These are phyloP conservation scores for Cervus canadensis DNA, from an alignment of 2,113 vertebrate species.

Conservation along the genomic window DNA sequence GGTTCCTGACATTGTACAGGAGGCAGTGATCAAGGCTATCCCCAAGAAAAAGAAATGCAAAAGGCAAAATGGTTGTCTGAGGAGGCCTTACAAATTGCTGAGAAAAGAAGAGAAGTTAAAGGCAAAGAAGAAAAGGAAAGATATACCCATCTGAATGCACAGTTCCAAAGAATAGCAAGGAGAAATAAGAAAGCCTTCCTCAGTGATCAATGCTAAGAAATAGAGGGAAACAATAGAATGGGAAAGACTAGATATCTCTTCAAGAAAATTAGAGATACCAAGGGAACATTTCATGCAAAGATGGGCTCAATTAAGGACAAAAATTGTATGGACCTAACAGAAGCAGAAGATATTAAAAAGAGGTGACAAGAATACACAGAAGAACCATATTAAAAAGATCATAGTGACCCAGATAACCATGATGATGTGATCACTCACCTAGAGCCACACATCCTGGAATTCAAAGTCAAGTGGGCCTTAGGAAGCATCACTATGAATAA, in stretches of 20 bases:
- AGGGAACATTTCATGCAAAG: neutral
- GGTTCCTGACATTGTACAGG: neutral
- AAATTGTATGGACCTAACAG: neutral
- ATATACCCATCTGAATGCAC: neutral
- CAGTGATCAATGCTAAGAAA: neutral
- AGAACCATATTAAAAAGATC: neutral
- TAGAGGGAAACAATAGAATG: neutral
- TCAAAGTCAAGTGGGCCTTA: neutral
- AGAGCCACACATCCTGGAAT: neutral
- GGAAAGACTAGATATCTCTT: neutral
- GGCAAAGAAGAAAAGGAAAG: neutral
- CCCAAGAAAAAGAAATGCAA: neutral
- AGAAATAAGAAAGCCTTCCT: neutral
- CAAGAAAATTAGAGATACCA: neutral
- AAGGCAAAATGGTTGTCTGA: neutral
- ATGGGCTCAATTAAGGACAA: neutral
- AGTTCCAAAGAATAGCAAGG: neutral
- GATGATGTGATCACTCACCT: neutral
- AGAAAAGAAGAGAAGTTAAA: neutral
- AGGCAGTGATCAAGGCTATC: neutral
- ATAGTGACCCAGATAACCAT: neutral
- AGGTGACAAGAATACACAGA: neutral
- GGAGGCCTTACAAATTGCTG: neutral
- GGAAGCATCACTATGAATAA: neutral
- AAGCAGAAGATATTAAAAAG: neutral